Percentiles rank a stretch among this genome's conserved stretches.
These are phyloP conservation scores for Cyphomyrmex costatus DNA, from an alignment of 1,140 invertebrate species.

Conservation along the genomic window DNA sequence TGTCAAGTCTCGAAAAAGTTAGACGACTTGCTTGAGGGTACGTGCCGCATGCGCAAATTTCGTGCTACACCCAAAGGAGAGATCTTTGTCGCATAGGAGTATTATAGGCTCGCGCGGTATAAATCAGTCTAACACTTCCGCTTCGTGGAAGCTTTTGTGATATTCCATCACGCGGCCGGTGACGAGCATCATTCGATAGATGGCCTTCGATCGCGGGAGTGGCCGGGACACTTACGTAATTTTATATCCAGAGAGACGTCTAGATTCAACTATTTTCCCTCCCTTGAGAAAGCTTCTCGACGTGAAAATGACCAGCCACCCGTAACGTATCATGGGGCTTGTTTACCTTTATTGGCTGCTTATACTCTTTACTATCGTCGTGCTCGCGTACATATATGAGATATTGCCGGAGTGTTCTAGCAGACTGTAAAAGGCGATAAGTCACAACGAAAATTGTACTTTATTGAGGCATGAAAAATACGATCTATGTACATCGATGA, in stretches of 20 bases:
- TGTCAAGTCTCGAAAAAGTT: neutral
- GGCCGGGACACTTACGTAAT: conserved; percentile 17
- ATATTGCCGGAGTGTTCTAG: conserved; percentile 12
- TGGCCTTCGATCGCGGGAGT: conserved; percentile 13
- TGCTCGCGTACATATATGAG: neutral
- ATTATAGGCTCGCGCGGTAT: conserved; percentile 32
- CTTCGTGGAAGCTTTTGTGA: conserved; percentile 52
- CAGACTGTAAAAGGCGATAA: conserved; percentile 33
- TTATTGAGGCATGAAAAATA: conserved; percentile 46
- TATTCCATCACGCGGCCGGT: conserved; percentile 33
- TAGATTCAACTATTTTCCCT: conserved; percentile 37
- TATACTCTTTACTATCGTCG: conserved; percentile 43
- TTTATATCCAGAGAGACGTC: conserved; percentile 50
- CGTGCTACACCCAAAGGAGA: neutral
- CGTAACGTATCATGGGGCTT: conserved; percentile 40
- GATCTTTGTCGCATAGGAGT: conserved; percentile 36
- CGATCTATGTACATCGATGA: neutral
- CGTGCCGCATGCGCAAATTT: neutral
- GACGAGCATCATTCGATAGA: conserved; percentile 34
- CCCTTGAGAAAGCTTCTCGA: conserved; percentile 11
- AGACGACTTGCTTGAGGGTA: neutral
- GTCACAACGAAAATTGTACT: conserved; percentile 33
- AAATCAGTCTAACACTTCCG: conserved; percentile 36
- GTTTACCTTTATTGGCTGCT: conserved; percentile 62
- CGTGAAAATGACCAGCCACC: conserved; percentile 32